phyloP scores from a whole-genome alignment of 2,797 vertebrate genomes.

The Sebastes steindachneri region DNA sequence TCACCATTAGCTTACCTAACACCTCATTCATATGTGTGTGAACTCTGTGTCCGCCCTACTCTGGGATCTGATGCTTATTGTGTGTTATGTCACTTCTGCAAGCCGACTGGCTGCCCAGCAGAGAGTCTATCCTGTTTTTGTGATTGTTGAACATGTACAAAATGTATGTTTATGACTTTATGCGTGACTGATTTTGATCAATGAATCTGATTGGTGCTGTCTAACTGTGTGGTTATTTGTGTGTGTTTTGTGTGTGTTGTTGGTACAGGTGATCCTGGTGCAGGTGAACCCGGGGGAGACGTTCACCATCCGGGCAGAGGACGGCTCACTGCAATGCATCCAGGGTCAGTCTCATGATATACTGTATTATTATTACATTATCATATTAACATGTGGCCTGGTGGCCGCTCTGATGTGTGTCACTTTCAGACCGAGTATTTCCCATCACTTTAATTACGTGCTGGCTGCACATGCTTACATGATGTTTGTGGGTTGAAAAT shows the following conservation, averaged over 20 bases:
- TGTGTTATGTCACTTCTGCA: conserved; percentile 51
- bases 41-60: conserved; percentile 47
- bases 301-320: conserved; percentile 97
- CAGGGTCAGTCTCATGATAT: conserved; percentile 87
- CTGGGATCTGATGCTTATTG: conserved; percentile 17
- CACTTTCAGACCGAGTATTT: not conserved
- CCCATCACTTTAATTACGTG: not conserved
- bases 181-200: not conserved
- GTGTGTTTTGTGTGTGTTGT: conserved; percentile 15
- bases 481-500: not conserved
- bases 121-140: not conserved
- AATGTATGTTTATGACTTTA: not conserved
- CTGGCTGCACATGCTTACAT: not conserved
- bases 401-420: not conserved
- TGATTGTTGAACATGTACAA: conserved; percentile 7
- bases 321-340: conserved; percentile 98
- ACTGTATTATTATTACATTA: not conserved
- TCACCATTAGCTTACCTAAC: conserved; percentile 36
- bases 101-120: conserved; percentile 5
- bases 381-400: conserved; percentile 6
- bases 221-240: conserved; percentile 1
- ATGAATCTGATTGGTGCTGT: not conserved
- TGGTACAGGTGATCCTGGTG: conserved; percentile 94
- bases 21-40: conserved; percentile 43
- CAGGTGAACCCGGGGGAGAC: conserved; percentile 99